A percentile compares a stretch with the other conserved stretches of the same genome.
These are phyloP conservation scores for Proterorhinus semilunaris DNA, from an alignment of 2,113 vertebrate species.

Conservation along the genomic window DNA sequence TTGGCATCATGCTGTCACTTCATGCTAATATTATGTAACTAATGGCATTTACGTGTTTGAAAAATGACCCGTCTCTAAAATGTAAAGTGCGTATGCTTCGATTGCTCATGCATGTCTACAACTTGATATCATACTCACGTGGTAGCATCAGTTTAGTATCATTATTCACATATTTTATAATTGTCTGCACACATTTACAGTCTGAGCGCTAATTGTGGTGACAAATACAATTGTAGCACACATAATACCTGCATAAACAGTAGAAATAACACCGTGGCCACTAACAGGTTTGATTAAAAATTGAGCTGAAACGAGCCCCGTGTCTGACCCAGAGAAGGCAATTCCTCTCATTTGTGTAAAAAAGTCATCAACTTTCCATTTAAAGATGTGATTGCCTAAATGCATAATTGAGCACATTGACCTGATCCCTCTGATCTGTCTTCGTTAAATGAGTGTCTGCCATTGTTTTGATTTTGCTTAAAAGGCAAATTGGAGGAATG, in stretches of 20 bases:
- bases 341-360: conserved; percentile 41
- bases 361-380: conserved; percentile 60
- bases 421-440: conserved; percentile 21
- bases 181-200: neutral
- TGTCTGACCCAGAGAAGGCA: conserved; percentile 29
- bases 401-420: conserved; percentile 58
- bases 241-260: neutral
- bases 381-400: conserved; percentile 59
- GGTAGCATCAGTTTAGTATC: too few species aligned
- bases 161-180: too few species aligned
- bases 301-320: neutral
- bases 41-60: neutral
- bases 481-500: neutral
- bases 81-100: neutral
- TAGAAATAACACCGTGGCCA: neutral
- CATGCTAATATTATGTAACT: neutral
- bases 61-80: too few species aligned
- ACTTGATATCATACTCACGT: too few species aligned
- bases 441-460: conserved; percentile 28
- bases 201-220: neutral
- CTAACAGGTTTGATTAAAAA: neutral
- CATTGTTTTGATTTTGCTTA: neutral
- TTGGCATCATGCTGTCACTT: neutral
- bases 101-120: neutral
- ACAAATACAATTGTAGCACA: neutral